Base-by-base conservation (phyloP, 1,140 invertebrate genomes). In the Galleria mellonella region DNA sequence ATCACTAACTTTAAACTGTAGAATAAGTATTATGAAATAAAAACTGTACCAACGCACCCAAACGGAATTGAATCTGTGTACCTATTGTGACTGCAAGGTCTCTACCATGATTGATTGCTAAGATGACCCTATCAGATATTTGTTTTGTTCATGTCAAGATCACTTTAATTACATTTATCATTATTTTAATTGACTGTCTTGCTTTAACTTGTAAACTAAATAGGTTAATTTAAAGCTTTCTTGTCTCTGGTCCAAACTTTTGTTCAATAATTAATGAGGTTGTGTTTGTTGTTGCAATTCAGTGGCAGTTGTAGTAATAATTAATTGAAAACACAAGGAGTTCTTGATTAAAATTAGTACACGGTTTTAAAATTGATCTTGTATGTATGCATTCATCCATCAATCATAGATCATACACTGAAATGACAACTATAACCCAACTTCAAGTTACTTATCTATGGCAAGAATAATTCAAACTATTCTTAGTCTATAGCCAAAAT, bases 111-210 rank as follows among this genome's bases (percentile, higher is more conserved):
- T 57, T 57, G 43, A 57, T 57, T 15, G 49, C 32, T 30, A 11
- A 44, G 42, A 46, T 52, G 55, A 52, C 49, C 54, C 49, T 28
- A 41, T 31, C 38, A 35, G 48, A 43, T 54, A 48, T 48, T 53
- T 53, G 47, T 47, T 48, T 56, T 44, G 42, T 31, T 17, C 30
- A 48, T 51, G 44, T 47, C 54, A 56, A 56, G 54, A 47, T 56
- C 54, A 51, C 15, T 50, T 43, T 51, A 50, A 50, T 55, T 55
- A 40, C 44, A 50, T 55, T 47, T 39, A 43, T 55, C 40, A 40
- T 47, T 35, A 41, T 51, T 43, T 43, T 51, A 13, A 42, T 43
- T 49, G 40, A 27, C 15, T 46, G 14, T 45, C 33, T 35, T 15
- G 33, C 30, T n/a, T 31, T n/a, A 10, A 9, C 30, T 31, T 23